Evolutionary conservation across 2,113 vertebrate genomes (phyloP).

Genomic region (Ceyx cyanopectus): DNA sequence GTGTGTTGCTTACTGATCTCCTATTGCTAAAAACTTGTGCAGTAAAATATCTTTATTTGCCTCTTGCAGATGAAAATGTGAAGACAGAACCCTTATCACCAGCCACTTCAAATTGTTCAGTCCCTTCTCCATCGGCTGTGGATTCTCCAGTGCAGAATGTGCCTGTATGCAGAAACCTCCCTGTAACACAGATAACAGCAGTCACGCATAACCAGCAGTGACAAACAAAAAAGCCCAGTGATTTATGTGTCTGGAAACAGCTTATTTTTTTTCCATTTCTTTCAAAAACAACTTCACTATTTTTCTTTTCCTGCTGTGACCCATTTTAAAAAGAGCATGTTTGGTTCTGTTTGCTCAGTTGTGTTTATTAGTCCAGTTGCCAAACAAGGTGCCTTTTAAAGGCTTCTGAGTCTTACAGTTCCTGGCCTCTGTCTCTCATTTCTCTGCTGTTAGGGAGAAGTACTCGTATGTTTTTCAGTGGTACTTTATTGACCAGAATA

Average conservation of each 20-base stretch:
- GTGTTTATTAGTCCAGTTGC: not conserved
- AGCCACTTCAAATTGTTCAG: constrained; percentile 80
- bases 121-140: constrained; percentile 80
- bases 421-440: not conserved
- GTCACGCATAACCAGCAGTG: not conserved
- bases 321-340: not conserved
- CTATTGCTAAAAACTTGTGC: not conserved
- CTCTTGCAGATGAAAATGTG: constrained; percentile 80
- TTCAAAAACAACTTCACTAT: not conserved
- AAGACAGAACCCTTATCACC: constrained; percentile 87
- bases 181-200: not conserved
- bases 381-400: not conserved
- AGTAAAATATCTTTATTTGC: not conserved
- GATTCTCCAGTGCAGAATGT: constrained; percentile 85
- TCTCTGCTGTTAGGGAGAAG: not conserved
- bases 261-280: not conserved
- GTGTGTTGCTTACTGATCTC: not conserved
- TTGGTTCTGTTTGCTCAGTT: not conserved
- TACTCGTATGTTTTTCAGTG: not conserved
- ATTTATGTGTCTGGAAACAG: not conserved
- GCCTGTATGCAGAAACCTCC: constrained; percentile 80
- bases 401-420: not conserved
- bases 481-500: not conserved
- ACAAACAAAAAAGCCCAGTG: not conserved
- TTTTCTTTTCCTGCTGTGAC: not conserved